Evolutionary conservation across 2,797 vertebrate species (phyloP).

Genomic region (Sparidentex hasta): DNA sequence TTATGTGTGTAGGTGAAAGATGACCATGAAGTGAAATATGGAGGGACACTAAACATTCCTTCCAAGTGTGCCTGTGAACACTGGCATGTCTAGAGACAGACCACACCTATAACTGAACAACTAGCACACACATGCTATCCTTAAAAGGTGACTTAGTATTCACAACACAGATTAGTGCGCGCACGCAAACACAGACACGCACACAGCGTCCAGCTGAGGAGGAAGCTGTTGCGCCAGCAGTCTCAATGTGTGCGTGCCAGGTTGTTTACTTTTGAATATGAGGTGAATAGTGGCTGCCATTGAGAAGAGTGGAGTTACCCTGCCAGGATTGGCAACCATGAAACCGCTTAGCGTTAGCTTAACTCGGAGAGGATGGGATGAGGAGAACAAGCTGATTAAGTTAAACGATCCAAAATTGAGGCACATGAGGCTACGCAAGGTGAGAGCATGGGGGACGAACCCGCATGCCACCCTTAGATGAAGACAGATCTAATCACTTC

Average conservation of each 20-base stretch:
- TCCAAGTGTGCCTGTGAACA: slow-evolving; percentile 36
- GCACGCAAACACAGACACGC: slow-evolving; percentile 20
- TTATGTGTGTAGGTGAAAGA: slow-evolving; percentile 5
- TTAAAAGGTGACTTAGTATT: slow-evolving; percentile 62
- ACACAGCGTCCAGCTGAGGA: slow-evolving; percentile 62
- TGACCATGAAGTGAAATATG: slow-evolving; percentile 23
- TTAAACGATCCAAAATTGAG: slow-evolving; percentile 16
- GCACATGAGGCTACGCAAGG: slow-evolving; percentile 32
- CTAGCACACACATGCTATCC: slow-evolving; percentile 45
- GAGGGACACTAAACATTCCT: slow-evolving; percentile 20
- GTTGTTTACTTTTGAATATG: slow-evolving; percentile 85
- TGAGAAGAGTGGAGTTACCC: slow-evolving; percentile 68
- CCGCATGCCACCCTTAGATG: not conserved
- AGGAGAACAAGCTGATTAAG: slow-evolving; percentile 28
- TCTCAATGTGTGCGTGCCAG: slow-evolving; percentile 65
- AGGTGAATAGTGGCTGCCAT: slow-evolving; percentile 82
- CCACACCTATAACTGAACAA: slow-evolving; percentile 65
- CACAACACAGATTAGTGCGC: slow-evolving; percentile 49
- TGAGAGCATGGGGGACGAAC: not conserved
- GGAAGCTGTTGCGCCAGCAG: slow-evolving; percentile 76
- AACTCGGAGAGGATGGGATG: slow-evolving; percentile 34
- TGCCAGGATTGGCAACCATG: slow-evolving; percentile 58
- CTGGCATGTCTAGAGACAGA: slow-evolving; percentile 29
- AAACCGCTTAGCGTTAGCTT: slow-evolving; percentile 55
- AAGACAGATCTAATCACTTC: not conserved